Conservation (phyloP, 2,797 vertebrate species). For the Leucoraja ocellata region DNA sequence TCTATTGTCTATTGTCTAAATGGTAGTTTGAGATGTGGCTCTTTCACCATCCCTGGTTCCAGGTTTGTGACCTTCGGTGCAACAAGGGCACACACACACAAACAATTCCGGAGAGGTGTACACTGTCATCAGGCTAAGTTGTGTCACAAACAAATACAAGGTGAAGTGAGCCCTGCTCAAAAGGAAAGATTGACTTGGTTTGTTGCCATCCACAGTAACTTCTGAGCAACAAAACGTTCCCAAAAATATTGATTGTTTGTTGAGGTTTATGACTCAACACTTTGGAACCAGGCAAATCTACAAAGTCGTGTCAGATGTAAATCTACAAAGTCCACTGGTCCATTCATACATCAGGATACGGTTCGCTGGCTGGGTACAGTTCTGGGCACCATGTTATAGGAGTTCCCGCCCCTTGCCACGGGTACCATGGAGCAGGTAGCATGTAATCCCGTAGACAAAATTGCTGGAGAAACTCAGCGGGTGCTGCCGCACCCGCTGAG, state of each 20-base stretch:
- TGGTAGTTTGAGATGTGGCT: neutral
- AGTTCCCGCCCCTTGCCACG: too few species aligned
- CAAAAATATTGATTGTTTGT: conserved; percentile 17
- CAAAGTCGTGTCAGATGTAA: neutral
- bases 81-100: too few species aligned
- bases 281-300: neutral
- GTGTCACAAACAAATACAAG: neutral
- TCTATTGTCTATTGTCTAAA: too few species aligned
- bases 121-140: conserved; percentile 16
- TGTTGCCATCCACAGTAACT: neutral
- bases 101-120: neutral
- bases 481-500: too few species aligned
- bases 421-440: too few species aligned
- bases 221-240: neutral
- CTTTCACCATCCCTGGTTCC: neutral
- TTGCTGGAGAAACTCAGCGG: too few species aligned
- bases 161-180: neutral
- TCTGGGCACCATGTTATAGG: too few species aligned
- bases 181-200: conserved; percentile 4
- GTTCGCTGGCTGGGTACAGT: neutral
- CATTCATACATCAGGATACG: neutral
- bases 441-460: too few species aligned
- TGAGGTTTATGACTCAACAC: neutral
- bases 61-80: neutral
- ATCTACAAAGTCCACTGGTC: neutral